Evolutionary conservation across 2,797 vertebrate species (phyloP).

Genomic region (Chaetodon trifasciatus): DNA sequence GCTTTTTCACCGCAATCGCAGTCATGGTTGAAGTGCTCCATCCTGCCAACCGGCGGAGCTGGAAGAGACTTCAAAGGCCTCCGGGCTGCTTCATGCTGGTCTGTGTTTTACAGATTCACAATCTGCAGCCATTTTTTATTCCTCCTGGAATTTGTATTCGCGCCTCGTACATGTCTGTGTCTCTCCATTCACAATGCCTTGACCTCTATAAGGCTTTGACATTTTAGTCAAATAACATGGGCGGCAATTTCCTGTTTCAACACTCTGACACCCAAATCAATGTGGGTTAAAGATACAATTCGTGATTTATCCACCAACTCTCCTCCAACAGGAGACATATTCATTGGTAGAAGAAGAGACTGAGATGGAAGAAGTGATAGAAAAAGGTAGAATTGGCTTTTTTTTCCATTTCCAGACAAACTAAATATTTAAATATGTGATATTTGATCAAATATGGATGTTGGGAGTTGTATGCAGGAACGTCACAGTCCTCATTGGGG

Average conservation of each 20-base stretch:
- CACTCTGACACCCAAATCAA: conserved; percentile 60
- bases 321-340: conserved; percentile 12
- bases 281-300: conserved; percentile 60
- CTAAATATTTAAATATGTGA: not conserved
- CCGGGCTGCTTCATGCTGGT: conserved; percentile 19
- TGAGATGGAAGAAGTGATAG: not conserved
- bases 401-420: not conserved
- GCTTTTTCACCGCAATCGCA: conserved; percentile 10
- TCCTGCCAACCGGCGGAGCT: conserved; percentile 25
- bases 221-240: conserved; percentile 73
- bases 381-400: not conserved
- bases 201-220: conserved; percentile 73
- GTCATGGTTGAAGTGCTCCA: conserved; percentile 18
- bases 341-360: not conserved
- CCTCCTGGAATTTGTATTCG: conserved; percentile 62
- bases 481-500: too few relatives aligned
- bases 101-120: conserved; percentile 47
- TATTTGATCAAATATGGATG: not conserved
- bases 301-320: conserved; percentile 44
- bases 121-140: conserved; percentile 16
- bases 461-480: too few relatives aligned
- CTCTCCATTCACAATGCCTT: conserved; percentile 51
- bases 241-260: conserved; percentile 60
- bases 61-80: conserved; percentile 45
- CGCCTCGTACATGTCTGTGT: conserved; percentile 12